phyloP scores from a whole-genome alignment of 1,140 invertebrate genomes.

The Macrocentrus cingulum region DNA sequence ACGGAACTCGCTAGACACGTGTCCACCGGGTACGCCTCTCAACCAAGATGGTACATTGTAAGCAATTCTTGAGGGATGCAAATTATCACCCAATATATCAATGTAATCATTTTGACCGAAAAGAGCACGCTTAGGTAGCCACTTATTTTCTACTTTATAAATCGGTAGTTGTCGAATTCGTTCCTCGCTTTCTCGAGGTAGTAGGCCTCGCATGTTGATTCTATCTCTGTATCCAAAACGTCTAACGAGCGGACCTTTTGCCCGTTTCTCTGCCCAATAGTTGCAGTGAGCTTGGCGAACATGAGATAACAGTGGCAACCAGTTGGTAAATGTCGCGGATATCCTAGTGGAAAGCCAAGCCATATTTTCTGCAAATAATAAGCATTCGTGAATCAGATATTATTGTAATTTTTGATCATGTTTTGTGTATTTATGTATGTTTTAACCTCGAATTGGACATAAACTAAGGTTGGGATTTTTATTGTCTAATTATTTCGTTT shows the following conservation, averaged over 20 bases:
- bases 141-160: conserved; percentile 73
- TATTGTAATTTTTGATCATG: no score
- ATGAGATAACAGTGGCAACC: conserved; percentile 51
- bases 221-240: conserved; percentile 73
- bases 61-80: conserved; percentile 80
- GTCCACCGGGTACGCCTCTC: conserved; percentile 81
- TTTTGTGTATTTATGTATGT: no score
- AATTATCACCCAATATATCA: conserved; percentile 83
- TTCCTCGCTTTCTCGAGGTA: conserved; percentile 64
- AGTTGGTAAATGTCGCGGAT: conserved; percentile 26
- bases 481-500: no score
- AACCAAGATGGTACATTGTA: conserved; percentile 86
- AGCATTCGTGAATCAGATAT: no score
- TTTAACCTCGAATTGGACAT: no score
- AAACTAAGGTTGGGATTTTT: no score
- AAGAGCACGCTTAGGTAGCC: conserved; percentile 74
- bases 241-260: conserved; percentile 62
- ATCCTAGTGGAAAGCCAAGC: conserved; percentile 37
- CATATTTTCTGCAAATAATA: conserved; percentile 33
- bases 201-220: conserved; percentile 66
- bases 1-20: conserved; percentile 84
- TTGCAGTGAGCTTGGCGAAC: conserved; percentile 56
- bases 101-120: conserved; percentile 98
- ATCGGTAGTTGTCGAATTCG: conserved; percentile 65
- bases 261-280: conserved; percentile 71